phyloP scores from a whole-genome alignment of 1,140 invertebrate species.

The Propsilocerus akamusi region DNA sequence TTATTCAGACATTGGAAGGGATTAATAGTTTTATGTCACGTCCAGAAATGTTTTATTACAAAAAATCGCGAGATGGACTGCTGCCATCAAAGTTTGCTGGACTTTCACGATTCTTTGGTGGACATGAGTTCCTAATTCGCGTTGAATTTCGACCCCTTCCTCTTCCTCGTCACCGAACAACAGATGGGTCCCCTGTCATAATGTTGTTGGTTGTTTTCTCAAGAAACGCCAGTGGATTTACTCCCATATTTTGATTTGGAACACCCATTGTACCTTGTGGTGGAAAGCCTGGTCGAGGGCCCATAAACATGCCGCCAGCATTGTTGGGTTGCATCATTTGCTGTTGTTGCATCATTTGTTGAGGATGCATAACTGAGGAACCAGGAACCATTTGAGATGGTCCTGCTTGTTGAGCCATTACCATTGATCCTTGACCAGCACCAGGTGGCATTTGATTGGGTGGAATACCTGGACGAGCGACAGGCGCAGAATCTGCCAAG shows the following conservation, averaged over 20 bases:
- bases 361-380: conserved; percentile 11
- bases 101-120: too few species aligned
- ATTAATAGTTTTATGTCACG: too few species aligned
- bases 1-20: too few species aligned
- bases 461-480: conserved; percentile 33
- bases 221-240: not conserved
- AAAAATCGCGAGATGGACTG: too few species aligned
- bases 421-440: conserved; percentile 26
- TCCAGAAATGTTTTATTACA: too few species aligned
- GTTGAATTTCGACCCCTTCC: too few species aligned
- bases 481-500: conserved; percentile 38
- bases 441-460: conserved; percentile 27
- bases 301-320: not conserved
- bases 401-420: conserved; percentile 10
- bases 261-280: too few species aligned
- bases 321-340: not conserved
- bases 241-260: too few species aligned
- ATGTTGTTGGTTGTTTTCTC: conserved; percentile 3
- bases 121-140: too few species aligned
- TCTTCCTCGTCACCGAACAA: too few species aligned
- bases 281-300: not conserved
- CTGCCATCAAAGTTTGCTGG: too few species aligned
- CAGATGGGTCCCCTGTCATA: not conserved
- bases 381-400: conserved; percentile 8
- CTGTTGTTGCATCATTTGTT: not conserved